Percentiles rank a stretch among this genome's conserved stretches.
Conservation (phyloP, 2,797 vertebrate species). For the Acridotheres tristis region DNA sequence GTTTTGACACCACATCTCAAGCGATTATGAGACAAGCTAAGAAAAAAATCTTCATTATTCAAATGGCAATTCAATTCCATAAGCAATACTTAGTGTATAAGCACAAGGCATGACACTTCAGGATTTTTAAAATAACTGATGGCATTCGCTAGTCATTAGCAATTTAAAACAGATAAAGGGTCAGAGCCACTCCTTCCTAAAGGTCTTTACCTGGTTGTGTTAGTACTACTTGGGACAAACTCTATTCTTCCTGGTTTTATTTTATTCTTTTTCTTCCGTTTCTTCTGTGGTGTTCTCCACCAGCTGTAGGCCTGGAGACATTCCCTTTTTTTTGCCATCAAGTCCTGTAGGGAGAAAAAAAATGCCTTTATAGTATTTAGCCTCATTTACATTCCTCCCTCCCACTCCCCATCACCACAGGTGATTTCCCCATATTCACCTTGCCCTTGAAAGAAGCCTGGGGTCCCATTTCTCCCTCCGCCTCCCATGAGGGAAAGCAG, state of each 20-base stretch:
- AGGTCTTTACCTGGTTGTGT: slow-evolving; percentile 63
- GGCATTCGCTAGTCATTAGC: neutral
- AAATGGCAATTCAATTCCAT: neutral
- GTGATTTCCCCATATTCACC: slow-evolving; percentile 79
- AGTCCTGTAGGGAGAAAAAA: slow-evolving; percentile 67
- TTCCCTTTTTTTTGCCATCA: slow-evolving; percentile 71
- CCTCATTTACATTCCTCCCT: slow-evolving; percentile 74
- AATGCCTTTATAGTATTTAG: slow-evolving; percentile 68
- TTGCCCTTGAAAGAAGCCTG: slow-evolving; percentile 78
- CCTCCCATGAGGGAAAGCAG: slow-evolving; percentile 79
- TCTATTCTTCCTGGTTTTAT: slow-evolving; percentile 72
- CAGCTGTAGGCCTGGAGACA: slow-evolving; percentile 72
- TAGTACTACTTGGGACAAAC: slow-evolving; percentile 64
- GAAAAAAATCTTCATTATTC: neutral
- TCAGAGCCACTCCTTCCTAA: neutral
- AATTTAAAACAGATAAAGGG: neutral
- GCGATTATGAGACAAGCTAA: rapidly evolving
- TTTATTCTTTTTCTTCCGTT: slow-evolving; percentile 75
- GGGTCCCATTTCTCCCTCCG: slow-evolving; percentile 78
- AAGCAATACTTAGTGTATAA: neutral
- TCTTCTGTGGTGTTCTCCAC: slow-evolving; percentile 73
- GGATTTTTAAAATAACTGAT: neutral
- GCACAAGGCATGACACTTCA: neutral
- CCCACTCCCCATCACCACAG: slow-evolving; percentile 77
- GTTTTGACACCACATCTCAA: neutral